Evolutionary conservation across 2,888 invertebrate genomes (phyloP), one percentile per base, ranked within the genome.

Genomic region (Ephialtes manifestator): DNA sequence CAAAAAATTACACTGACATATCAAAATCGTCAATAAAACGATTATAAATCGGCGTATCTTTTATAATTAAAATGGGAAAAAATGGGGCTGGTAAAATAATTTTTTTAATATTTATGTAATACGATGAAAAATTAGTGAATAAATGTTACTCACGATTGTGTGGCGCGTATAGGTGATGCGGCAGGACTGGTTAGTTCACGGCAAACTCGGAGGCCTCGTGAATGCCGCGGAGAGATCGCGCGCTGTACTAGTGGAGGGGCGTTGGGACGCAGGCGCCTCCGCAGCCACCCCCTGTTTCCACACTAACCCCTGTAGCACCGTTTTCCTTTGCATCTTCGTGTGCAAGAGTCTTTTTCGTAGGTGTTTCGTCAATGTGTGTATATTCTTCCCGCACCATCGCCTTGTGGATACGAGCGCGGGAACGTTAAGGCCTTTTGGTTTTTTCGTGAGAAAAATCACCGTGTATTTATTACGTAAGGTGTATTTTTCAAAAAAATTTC

Each of bases 131-230:
- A 60, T 60, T 13, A 74, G 13, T 18, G 65, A 81, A 70, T 48
- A 70, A 65, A 87, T 85, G 77, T 91, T 93, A 94, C 94, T 94
- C 92, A 94, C 94, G 92, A 92, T 93, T 93, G 92, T 92, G 92
- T 89, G 92, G 90, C 92, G 91, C 93, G 93, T 92, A 90, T 92
- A 92, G 92, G 90, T 90, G 93, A 91, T 93, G 92, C 93, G 93
- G 94, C 92, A 92, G 93, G 92, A 94, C 94, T 94, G 93, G 79
- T 82, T 89, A 92, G 90, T 87, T 88, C 89, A 87, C 89, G 90
- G 89, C 87, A 90, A 91, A 92, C 89, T 90, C 89, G 90, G 89
- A 90, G 90, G 90, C 89, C 91, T 90, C 90, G 89, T 91, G 91
- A 90, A 86, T 84, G 83, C 75, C 51, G 74, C 83, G 70, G 60